phyloP scores from a whole-genome alignment of 2,797 vertebrate species.

The Eulemur albifrons region DNA sequence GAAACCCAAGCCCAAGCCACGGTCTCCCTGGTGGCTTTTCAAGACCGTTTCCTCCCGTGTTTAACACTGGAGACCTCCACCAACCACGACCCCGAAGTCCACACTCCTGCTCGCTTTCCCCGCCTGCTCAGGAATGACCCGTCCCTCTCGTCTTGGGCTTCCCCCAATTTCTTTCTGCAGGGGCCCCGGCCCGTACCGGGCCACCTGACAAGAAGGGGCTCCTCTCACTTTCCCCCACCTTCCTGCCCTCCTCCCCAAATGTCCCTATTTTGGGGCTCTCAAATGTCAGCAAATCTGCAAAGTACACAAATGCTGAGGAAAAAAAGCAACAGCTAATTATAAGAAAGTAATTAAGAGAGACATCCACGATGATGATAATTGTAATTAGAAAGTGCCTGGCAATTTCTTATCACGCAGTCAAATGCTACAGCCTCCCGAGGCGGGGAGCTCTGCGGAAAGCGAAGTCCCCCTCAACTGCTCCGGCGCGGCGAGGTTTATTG shows the following conservation, averaged over 20 bases:
- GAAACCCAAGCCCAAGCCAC: background rate
- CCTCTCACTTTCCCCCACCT: background rate
- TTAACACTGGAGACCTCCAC: background rate
- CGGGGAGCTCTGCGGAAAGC: background rate
- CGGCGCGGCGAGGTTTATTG: background rate
- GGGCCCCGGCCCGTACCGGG: background rate
- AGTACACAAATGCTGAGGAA: slow-evolving; percentile 73
- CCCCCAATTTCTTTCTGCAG: background rate
- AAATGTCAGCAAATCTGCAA: slow-evolving; percentile 79
- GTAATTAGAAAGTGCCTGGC: slow-evolving; percentile 76
- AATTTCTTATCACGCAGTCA: slow-evolving; percentile 65
- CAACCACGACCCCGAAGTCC: background rate
- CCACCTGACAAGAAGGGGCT: background rate
- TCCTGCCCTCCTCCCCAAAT: slow-evolving; percentile 47
- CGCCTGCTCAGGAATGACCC: background rate
- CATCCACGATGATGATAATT: slow-evolving; percentile 79
- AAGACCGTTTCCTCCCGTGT: background rate
- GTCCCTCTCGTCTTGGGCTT: background rate
- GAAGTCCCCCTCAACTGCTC: background rate
- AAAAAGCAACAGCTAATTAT: slow-evolving; percentile 78
- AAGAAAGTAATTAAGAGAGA: slow-evolving; percentile 82
- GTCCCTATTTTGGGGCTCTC: slow-evolving; percentile 73
- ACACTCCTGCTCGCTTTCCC: background rate
- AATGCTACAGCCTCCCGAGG: slow-evolving; percentile 57
- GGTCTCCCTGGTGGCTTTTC: background rate